phyloP scores from a whole-genome alignment of 2,888 invertebrate species.

The Callyntrura guangdongensis region DNA sequence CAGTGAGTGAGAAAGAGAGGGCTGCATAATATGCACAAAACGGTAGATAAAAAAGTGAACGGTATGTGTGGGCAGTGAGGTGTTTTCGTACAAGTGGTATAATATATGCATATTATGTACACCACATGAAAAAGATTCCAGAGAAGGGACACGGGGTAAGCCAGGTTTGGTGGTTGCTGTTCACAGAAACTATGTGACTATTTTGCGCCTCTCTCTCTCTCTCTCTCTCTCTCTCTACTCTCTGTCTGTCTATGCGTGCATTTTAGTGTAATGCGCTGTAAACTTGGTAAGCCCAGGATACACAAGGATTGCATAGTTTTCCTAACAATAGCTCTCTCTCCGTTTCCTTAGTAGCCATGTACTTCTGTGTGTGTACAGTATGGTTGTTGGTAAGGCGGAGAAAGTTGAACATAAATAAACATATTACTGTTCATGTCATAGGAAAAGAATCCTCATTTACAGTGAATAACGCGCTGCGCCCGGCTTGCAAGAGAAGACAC shows the following conservation, averaged over 20 bases:
- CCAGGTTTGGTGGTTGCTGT: not conserved
- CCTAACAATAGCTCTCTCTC: not conserved
- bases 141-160: not conserved
- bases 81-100: too few relatives aligned
- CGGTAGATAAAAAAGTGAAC: too few relatives aligned
- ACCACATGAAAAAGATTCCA: too few relatives aligned
- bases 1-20: not conserved
- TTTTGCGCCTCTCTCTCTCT: constrained; percentile 14
- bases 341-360: not conserved
- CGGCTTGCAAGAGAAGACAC: constrained; percentile 42
- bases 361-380: not conserved
- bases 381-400: not conserved
- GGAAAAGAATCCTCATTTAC: constrained; percentile 67
- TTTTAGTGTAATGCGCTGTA: not conserved
- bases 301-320: not conserved
- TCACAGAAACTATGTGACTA: not conserved
- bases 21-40: constrained; percentile 2
- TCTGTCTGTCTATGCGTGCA: not conserved
- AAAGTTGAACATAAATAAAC: constrained; percentile 66
- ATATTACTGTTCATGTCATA: constrained; percentile 65
- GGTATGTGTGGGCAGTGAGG: too few relatives aligned
- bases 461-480: constrained; percentile 52
- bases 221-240: constrained; percentile 33
- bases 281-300: not conserved
- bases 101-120: too few relatives aligned